Evolutionary conservation across 2,113 vertebrate genomes (phyloP), one percentile per base, ranked within the genome.

Genomic region (Montifringilla adamsi): DNA sequence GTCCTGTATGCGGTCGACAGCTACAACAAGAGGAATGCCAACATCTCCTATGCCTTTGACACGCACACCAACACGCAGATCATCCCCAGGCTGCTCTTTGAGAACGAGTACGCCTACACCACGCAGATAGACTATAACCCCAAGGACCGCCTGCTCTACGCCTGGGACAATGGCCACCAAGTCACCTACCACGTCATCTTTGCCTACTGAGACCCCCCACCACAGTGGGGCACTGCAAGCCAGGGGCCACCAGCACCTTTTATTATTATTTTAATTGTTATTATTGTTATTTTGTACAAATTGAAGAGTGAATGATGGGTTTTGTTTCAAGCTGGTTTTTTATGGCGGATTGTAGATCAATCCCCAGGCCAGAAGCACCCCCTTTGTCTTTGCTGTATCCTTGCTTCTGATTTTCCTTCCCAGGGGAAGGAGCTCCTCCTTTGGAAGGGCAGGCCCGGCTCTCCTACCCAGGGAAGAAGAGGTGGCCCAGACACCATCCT

Each of bases 61-160:
- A 99, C 99, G 0, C 99, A 99, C 98, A 99, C 99, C 94, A 99
- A 99, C 97, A 99, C 99, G 1, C 99, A 99, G 97, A 99, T 99
- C 94, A 97, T 98, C 84, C 99, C 99, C 46, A 98, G 99, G 80
- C 98, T 99, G 96, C 99, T 99, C 41, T 99, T 99, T 62, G 98
- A 98, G 96, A 99, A 99, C 4, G 98, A 99, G 94, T 99, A 99
- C 2, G 98, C 99, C 63, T 98, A 99, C 90, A 99, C 98, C 80
- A 99, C 99, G 1, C 99, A 99, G 97, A 98, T 99, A 87, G 99
- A 99, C 98, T 99, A 99, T 96, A 99, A 99, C 95, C 99, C 99
- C 84, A 99, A 98, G 96, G 99, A 99, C 90, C 98, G 99, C 59
- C 97, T 99, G 87, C 97, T 99, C 70, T 99, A 99, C 1, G 98